Evolutionary conservation across 92 coral and sea anemone species (phyloP), one percentile per base, ranked within the genome.

Genomic region (Actinostola sp.): DNA sequence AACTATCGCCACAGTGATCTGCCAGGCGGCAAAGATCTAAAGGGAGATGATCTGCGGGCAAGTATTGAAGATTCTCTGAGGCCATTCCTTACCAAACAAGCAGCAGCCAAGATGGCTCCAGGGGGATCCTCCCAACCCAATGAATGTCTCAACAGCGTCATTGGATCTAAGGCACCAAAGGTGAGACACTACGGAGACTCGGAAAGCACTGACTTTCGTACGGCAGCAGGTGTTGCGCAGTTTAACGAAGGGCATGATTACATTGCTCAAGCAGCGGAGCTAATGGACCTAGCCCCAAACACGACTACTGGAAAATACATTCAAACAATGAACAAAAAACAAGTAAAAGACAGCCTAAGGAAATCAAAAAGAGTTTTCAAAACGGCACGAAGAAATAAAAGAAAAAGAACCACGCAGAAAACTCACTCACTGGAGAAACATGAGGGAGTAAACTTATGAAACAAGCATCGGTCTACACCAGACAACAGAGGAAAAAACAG

Each of bases 1-100:
- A 66, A 31, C 52, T 84, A 79, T 46, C 54, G 23, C 1, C 88
- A 76, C 48, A 61, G 42, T 1, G 71, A 55, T 28, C 83, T 83
- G 7, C 78, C 78, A 11, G 56, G 72, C 13, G 85, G 85, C 10
- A 77, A 55, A 36, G 89, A 79, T 56, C 54, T 79, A 5, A 56
- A 34, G 21, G 79, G 61, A 41, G 67, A 48, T 1, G 50, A 74
- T n/a, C 61, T 74, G 4, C 23, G 61, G 12, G 71, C 71, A 19
- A n/a, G 36, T 19, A 48, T 74, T 14, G 72, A 63, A 14, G 73
- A 79, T 46, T 42, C 60, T n/a, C n/a, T 78, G 27, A 16, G 27
- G 16, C 76, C 76, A 24, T 78, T 78, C 31, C 45, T 68, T 2
- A 58, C 60, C 28, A 69, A 67, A 41, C 61, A 67, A 13, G 70